Evolutionary conservation across 2,797 vertebrate species (phyloP), one percentile per base, ranked within the genome.

Genomic region (Neopelma chrysocephalum): DNA sequence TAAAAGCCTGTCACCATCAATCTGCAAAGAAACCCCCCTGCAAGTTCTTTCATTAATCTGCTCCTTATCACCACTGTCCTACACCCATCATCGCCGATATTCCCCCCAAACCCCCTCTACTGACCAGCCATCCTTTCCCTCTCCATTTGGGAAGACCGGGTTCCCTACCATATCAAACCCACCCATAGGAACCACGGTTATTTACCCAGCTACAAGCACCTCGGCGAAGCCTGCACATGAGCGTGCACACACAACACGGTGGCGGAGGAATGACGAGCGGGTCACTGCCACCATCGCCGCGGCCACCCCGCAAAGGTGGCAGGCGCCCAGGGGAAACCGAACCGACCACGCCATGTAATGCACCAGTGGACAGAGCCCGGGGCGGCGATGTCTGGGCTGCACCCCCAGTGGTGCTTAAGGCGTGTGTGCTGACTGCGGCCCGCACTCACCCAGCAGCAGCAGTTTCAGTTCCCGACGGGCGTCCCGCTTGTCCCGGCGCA

Each of bases 381-480:
- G 73, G 43, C 61, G 21, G 45, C 78, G 45, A 32, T 66, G 68
- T 12, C 61, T 5, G n/a, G 40, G 51, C 69, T 40, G 20, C 96
- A 99, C 96, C 82, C 95, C 22, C 86, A 5, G n/a, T 21, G 32
- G 50, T 61, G 79, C 57, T 31, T 15, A 15, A 19, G 31, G 40
- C 26, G 38, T 9, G 82, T 38, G 82, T 31, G 26, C 72, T 69
- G 50, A n/a, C 36, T 45, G 60, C 71, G 47, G 36, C 56, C 89
- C 26, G 29, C 56, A 98, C 99, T 99, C 97, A 99, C 99, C 99
- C 57, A 99, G 80, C 87, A 99, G 98, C 94, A 99, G 98, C 97
- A 99, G 97, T 95, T 99, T 99, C 71, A 99, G 98, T 91, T 99
- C 99, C 64, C 97, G 96, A 51, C 98, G 98, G 3, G 98, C 98